Evolutionary conservation across 2,888 invertebrate genomes (phyloP), one percentile per base, ranked within the genome.

Genomic region (Perizoma affinitatum): DNA sequence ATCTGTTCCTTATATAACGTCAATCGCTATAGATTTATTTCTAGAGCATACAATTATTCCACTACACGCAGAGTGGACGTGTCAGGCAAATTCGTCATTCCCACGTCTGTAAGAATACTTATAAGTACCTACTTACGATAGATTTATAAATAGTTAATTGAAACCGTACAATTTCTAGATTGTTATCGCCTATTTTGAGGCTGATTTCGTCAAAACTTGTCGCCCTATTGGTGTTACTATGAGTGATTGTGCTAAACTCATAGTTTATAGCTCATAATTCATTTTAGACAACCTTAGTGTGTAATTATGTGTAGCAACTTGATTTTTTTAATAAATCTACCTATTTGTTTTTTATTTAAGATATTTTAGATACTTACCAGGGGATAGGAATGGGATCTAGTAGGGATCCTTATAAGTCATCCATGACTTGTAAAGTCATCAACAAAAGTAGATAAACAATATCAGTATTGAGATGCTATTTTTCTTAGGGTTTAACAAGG

Each of bases 171-270:
- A 22, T 22, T 22, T 22, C 22, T 40, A 50, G 63, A 63, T 58
- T 63, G 55, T 46, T 58, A 40, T 58, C 8, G 46, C 63, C 52
- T 54, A 45, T 55, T 54, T 48, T 56, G 57, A 63, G 57, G 63
- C 65, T 56, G 62, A 58, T 60, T 62, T 65, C 58, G 58, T 58
- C 59, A 61, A 65, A 66, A 65, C 80, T 78, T 74, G 74, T 68
- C 74, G 74, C 82, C 84, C 86, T 76, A 71, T 81, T 86, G 80
- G 82, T 82, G 74, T 88, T 83, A 89, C 92, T 91, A 90, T 90
- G 92, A 90, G 92, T 88, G 86, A 92, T 88, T 92, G 92, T 92
- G 92, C 92, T 92, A 87, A 91, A 88, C 92, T 91, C 92, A 91
- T 90, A 89, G 92, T 89, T 72, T 71, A 74, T 90, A 91, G 88